These are phyloP conservation scores for Antedon mediterranea DNA, from an alignment of 53 echinoderm and acorn worm species.

Conservation along the genomic window DNA sequence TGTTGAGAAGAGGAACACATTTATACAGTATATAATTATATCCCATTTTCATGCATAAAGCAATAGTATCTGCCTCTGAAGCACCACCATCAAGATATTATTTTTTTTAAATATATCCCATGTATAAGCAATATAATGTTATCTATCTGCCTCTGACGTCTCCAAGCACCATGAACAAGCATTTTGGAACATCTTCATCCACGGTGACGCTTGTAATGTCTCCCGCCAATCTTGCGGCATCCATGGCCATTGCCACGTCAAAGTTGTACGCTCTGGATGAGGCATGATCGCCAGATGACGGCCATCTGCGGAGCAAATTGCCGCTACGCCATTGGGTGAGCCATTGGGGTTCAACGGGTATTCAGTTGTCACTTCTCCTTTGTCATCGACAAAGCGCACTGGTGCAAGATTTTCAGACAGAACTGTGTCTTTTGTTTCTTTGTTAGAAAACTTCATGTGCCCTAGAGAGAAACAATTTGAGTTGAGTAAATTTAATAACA, in stretches of 20 bases:
- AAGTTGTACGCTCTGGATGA: conserved; percentile 81
- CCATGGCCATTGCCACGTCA: conserved; percentile 97
- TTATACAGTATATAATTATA: no score
- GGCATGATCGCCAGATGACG: conserved; percentile 96
- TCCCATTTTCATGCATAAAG: no score
- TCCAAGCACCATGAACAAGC: conserved; percentile 82
- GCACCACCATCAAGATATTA: conserved; percentile 82
- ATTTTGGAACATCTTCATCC: conserved; percentile 92
- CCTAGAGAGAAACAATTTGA: no score
- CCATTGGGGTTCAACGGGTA: conserved; percentile 97
- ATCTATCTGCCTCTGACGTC: conserved; percentile 20
- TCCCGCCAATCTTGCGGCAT: conserved; percentile 64
- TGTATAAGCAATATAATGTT: no score
- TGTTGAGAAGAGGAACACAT: no score
- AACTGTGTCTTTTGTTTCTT: conserved; percentile 27
- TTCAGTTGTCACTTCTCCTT: conserved; percentile 56
- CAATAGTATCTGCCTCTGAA: conserved; percentile 1
- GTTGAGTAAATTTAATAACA: no score
- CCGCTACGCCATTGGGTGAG: conserved; percentile 76
- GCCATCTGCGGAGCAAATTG: conserved; percentile 74
- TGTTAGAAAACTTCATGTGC: conserved; percentile 70
- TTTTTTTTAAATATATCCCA: no score
- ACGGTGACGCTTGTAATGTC: conserved; percentile 63
- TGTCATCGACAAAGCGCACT: conserved; percentile 65
- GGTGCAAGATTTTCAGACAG: conserved; percentile 34